Evolutionary conservation across 2,113 vertebrate genomes (phyloP), one percentile per base, ranked within the genome.

Genomic region (Rhinoderma darwinii): DNA sequence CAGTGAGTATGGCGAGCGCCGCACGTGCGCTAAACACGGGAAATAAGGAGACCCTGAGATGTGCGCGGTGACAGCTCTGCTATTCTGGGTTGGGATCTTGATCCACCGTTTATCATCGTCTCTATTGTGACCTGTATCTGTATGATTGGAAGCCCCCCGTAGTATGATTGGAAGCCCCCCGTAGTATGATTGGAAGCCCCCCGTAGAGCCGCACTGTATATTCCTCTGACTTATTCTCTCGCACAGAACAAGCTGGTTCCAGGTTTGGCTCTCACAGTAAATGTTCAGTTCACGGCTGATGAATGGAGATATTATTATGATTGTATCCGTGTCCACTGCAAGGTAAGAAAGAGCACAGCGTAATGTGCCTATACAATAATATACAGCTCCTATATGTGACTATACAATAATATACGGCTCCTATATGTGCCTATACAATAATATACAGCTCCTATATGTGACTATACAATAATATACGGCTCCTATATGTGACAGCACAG

Each of bases 271-370:
- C 95, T 96, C 80, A 89, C 56, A 0, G 70, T 97, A 82, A 94
- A 90, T n/a, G 88, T 98, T 47, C 92, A 90, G 10, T 98, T 99
- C 91, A 93, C 91, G 74, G 96, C 98, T 18, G 93, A 98, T 84
- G 96, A 98, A 89, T 99, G 97, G 97, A 91, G 95, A 0, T 98
- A 99, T 90, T 99, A 97, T 89, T 96, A 96, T 32, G 98, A 99
- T 90, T 96, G 96, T 89, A 90, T 99, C 59, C 95, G 93, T n/a
- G 88, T 99, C 91, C 96, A 97, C 90, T 97, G 95, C 88, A 92
- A 97, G 96, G 98, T 98, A 41, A 91, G 88, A 47, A 2, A 51
- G 17, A 51, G 17, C 50, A 14, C 15, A 1, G 56, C 25, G 22
- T 1, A 0, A 9, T 2, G n/a, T 11, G n/a, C n/a, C 0, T 56